Evolutionary conservation across 2,888 invertebrate genomes (phyloP).

Genomic region (Dorcus hopei): DNA sequence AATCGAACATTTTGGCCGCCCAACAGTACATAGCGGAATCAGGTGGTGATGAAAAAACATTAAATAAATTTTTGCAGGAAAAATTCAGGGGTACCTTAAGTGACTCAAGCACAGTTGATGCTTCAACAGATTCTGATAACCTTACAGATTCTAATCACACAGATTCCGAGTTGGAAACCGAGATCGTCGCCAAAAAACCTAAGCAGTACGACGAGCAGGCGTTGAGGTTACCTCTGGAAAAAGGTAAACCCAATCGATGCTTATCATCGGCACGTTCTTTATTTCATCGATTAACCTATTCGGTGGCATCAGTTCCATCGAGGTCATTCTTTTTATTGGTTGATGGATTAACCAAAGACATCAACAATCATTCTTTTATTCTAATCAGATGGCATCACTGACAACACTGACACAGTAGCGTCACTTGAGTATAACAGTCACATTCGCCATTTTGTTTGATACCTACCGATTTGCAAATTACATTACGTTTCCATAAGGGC

Average conservation of each 20-base stretch:
- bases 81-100: conserved; percentile 57
- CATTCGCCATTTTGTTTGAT: no score
- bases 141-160: conserved; percentile 59
- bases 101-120: conserved; percentile 56
- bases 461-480: no score
- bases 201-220: conserved; percentile 58
- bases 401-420: no score
- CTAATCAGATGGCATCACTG: no score
- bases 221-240: conserved; percentile 62
- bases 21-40: conserved; percentile 56
- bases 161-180: conserved; percentile 55
- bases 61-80: conserved; percentile 55
- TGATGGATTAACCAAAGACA: no score
- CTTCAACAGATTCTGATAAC: conserved; percentile 59
- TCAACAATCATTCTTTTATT: no score
- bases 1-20: conserved; percentile 65
- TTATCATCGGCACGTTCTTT: no score
- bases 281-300: no score
- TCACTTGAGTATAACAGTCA: no score
- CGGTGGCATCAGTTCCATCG: no score
- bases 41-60: conserved; percentile 47
- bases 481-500: no score
- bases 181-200: conserved; percentile 47
- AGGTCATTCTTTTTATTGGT: no score
- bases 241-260: conserved; percentile 39